Evolutionary conservation across 2,888 invertebrate species (phyloP), one percentile per base, ranked within the genome.

Genomic region (Pheosia tremula): DNA sequence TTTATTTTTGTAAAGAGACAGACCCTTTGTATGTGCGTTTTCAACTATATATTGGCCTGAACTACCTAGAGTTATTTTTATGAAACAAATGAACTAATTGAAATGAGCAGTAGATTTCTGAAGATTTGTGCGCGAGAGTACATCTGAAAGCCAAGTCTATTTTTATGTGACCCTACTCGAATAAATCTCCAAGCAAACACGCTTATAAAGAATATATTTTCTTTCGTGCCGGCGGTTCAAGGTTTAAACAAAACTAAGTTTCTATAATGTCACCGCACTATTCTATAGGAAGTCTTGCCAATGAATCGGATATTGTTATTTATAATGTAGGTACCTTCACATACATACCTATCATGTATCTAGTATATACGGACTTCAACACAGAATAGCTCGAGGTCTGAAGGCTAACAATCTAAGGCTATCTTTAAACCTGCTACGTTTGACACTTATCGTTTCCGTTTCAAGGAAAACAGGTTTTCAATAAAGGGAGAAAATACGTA

Each of bases 91-190:
- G 64, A 67, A 74, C 67, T 77, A 77, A 76, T 75, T 74, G 77
- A 76, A 76, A 76, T 68, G 66, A 74, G 74, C 67, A 60, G 65
- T 72, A 24, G 64, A 74, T 75, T 74, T 77, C 70, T 75, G 70
- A 77, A 66, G 74, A 74, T 75, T 76, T 72, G 67, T 72, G 58
- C 67, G 74, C 63, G 62, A 67, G 67, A 66, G 64, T 75, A 69
- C 68, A 63, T 74, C 67, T 70, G 65, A 72, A 74, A 76, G 67
- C 77, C 74, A 69, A 67, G 66, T 71, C 66, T 69, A 75, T 74
- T 74, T 74, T 76, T 75, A 70, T 75, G 72, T 76, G 75, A 76
- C 75, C 75, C 69, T 67, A 74, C 68, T 76, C 72, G 72, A 74
- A 77, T 76, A 76, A 75, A 74, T 74, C 75, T 74, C 65, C 58